These are phyloP conservation scores for Synergus itoensis DNA, from an alignment of 2,888 invertebrate species.

Conservation along the genomic window DNA sequence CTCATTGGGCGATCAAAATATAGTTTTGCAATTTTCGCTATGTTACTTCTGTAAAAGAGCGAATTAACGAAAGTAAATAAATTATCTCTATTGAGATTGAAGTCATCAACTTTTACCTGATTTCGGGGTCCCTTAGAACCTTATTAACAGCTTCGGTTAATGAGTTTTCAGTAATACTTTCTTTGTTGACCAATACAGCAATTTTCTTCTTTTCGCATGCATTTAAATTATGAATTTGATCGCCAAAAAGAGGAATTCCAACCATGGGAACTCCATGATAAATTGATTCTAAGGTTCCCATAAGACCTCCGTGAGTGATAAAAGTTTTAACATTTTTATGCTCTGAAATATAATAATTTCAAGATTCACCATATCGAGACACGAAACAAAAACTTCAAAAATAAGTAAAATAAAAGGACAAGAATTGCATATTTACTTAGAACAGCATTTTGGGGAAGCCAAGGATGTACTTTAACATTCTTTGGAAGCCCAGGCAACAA, in stretches of 20 bases:
- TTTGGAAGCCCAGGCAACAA: constrained; percentile 68
- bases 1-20: constrained; percentile 30
- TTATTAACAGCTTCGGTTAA: constrained; percentile 26
- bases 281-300: constrained; percentile 67
- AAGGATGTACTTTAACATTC: constrained; percentile 69
- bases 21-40: constrained; percentile 13
- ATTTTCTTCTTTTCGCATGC: constrained; percentile 51
- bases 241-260: constrained; percentile 68
- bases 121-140: constrained; percentile 35
- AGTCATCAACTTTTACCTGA: neutral
- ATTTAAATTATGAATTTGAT: constrained; percentile 61
- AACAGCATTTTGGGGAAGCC: constrained; percentile 69
- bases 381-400: neutral
- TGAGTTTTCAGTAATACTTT: constrained; percentile 41
- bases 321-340: constrained; percentile 69
- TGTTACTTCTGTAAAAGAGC: neutral
- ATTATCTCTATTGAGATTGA: neutral
- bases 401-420: too few species aligned
- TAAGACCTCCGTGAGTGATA: constrained; percentile 69
- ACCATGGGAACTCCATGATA: constrained; percentile 67
- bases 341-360: constrained; percentile 27
- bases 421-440: constrained; percentile 59
- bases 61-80: neutral
- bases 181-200: constrained; percentile 32
- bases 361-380: neutral